Evolutionary conservation across 2,888 invertebrate species (phyloP), one percentile per base, ranked within the genome.

Genomic region (Cosmia pyralina): DNA sequence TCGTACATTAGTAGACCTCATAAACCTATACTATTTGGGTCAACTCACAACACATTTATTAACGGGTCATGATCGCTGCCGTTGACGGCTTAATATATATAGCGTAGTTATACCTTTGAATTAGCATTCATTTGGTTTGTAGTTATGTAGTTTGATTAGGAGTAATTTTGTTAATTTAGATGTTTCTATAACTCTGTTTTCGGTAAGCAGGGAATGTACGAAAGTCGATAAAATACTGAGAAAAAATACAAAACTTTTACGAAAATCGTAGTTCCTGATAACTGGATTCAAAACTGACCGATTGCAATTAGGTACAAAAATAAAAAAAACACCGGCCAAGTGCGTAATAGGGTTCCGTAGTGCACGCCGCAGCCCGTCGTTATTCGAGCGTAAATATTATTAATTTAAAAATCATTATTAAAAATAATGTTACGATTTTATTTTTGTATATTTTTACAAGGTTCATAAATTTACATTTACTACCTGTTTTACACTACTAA

Each of bases 1-100:
- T 75, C 78, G n/a, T 60, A 75, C 60, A 70, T 68, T 70, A 62
- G 53, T 69, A 58, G 44, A 13, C 52, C 59, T 69, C 70, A 77
- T 84, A 86, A 86, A 82, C 55, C 52, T 72, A 57, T 28, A 79
- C 74, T 79, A 86, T 86, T 84, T 84, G 69, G 86, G 85, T 84
- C 28, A 28, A 28, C 28, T 28, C 86, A 79, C 82, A 75, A 75
- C 69, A 77, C 72, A 79, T 86, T 79, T 69, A 83, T 72, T 86
- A 84, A 82, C 77, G 72, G 86, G 84, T 84, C 86, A 86, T 80
- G 86, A 86, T 78, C 83, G 72, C 75, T 60, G 48, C 34, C 72
- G 80, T 59, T 73, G 75, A 76, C 68, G 73, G 41, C 52, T 57
- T 67, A 64, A 64, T 75, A 72, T 5, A 5, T 77, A 74, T 83